Evolutionary conservation across 2,797 vertebrate species (phyloP).

Genomic region (Otolemur crassicaudatus): DNA sequence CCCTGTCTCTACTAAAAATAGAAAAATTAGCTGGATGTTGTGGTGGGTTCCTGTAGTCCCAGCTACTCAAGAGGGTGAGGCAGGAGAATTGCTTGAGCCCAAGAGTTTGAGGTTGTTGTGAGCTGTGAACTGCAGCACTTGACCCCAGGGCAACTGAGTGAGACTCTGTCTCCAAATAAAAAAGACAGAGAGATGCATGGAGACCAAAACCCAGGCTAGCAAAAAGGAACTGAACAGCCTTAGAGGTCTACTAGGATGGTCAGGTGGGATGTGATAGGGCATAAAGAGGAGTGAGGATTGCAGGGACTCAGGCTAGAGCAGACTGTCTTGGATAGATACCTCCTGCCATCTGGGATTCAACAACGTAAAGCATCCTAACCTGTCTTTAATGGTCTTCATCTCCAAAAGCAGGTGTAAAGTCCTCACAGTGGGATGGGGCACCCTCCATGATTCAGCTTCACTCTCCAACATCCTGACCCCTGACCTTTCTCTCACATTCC

Average conservation of each 20-base stretch:
- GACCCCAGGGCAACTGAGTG: no score
- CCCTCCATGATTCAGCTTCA: neutral
- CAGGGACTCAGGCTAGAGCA: neutral
- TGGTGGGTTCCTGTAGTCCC: no score
- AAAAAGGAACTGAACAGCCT: neutral
- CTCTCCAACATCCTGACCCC: neutral
- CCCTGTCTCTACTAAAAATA: no score
- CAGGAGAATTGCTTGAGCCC: no score
- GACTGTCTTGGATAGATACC: neutral
- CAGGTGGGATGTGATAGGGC: fast-evolving
- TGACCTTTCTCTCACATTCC: neutral
- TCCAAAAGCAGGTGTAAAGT: neutral
- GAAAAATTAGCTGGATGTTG: no score
- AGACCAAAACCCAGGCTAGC: neutral
- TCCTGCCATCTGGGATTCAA: neutral
- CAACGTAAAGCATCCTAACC: neutral
- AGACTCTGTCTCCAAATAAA: no score
- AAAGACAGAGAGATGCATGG: no score
- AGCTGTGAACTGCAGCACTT: no score
- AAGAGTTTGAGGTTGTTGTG: no score
- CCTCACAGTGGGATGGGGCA: neutral
- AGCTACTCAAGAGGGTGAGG: no score
- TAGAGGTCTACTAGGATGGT: neutral
- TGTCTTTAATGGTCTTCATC: neutral
- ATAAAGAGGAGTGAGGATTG: neutral